phyloP scores from a whole-genome alignment of 37 sponge, comb jelly and placozoan genomes.

The Cliona cf. orientalis region DNA sequence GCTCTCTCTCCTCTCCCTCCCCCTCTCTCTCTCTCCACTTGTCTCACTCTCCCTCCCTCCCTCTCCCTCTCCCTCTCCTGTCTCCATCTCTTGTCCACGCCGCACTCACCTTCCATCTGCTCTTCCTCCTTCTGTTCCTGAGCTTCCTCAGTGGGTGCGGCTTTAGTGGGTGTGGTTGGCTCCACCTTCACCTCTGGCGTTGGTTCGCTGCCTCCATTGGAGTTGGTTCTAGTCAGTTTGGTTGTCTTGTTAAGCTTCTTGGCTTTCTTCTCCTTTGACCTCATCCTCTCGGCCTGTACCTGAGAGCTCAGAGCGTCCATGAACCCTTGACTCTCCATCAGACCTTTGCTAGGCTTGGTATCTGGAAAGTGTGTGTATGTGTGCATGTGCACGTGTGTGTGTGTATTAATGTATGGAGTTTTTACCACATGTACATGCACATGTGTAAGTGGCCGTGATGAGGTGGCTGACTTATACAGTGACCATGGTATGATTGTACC shows the following conservation, averaged over 20 bases:
- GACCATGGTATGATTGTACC: too few relatives aligned
- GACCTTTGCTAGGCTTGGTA: conserved; percentile 34
- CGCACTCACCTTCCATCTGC: conserved; percentile 7
- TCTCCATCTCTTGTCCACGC: too few relatives aligned
- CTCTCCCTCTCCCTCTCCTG: too few relatives aligned
- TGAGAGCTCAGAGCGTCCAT: conserved; percentile 76
- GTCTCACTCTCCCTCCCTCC: too few relatives aligned
- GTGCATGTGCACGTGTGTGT: background rate
- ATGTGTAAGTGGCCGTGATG: background rate
- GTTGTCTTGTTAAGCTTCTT: conserved; percentile 27
- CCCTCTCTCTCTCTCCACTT: too few relatives aligned
- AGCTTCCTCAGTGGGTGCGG: background rate
- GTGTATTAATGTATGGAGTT: conserved; percentile 1
- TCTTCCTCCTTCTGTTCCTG: background rate
- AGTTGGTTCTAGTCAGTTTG: conserved; percentile 1
- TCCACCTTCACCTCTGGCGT: background rate
- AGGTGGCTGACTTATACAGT: background rate
- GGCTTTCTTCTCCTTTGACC: conserved; percentile 58
- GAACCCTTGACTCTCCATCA: conserved; percentile 72
- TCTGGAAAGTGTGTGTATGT: background rate
- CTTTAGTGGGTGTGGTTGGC: conserved; percentile 2
- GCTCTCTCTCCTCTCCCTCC: too few relatives aligned
- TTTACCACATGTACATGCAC: conserved; percentile 2
- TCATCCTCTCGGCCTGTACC: conserved; percentile 28
- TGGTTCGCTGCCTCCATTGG: background rate